A percentile compares a stretch with the other conserved stretches of the same genome.
These are phyloP conservation scores for Vanessa atalanta DNA, from an alignment of 1,140 invertebrate genomes.

Conservation along the genomic window DNA sequence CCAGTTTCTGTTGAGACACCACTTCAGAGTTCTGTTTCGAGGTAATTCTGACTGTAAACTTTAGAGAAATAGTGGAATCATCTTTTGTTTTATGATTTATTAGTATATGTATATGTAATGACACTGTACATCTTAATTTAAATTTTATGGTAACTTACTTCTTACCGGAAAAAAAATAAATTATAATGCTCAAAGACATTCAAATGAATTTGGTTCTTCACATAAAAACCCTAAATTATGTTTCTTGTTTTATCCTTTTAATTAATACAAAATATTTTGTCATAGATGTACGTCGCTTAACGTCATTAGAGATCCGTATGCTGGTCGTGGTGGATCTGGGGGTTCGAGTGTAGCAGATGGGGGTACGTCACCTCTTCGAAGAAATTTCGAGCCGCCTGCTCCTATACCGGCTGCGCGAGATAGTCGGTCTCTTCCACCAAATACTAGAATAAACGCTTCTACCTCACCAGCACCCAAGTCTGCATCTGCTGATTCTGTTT, in stretches of 20 bases:
- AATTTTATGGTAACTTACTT: no score
- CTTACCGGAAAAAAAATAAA: no score
- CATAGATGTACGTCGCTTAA: slow-evolving; percentile 89
- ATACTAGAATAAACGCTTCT: slow-evolving; percentile 70
- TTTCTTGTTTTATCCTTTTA: background rate
- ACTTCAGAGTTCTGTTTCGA: slow-evolving; percentile 89
- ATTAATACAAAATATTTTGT: slow-evolving; percentile 25
- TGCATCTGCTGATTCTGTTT: slow-evolving; percentile 88
- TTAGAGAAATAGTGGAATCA: background rate
- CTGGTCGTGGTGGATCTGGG: slow-evolving; percentile 67
- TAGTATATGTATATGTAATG: no score
- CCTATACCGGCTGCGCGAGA: slow-evolving; percentile 74
- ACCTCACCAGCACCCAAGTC: slow-evolving; percentile 82
- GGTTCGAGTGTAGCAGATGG: slow-evolving; percentile 65
- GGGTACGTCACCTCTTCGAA: slow-evolving; percentile 71
- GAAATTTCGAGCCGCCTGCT: slow-evolving; percentile 60
- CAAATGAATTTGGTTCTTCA: background rate
- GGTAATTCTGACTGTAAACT: slow-evolving; percentile 57
- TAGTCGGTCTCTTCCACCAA: slow-evolving; percentile 80
- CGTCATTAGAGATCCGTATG: slow-evolving; percentile 87
- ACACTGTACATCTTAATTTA: no score
- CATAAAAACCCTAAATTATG: no score
- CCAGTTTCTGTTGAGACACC: slow-evolving; percentile 93
- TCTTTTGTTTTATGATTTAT: no score
- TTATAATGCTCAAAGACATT: no score